These are phyloP conservation scores for Caerostris darwini DNA, from an alignment of 1,140 invertebrate genomes.

Conservation along the genomic window DNA sequence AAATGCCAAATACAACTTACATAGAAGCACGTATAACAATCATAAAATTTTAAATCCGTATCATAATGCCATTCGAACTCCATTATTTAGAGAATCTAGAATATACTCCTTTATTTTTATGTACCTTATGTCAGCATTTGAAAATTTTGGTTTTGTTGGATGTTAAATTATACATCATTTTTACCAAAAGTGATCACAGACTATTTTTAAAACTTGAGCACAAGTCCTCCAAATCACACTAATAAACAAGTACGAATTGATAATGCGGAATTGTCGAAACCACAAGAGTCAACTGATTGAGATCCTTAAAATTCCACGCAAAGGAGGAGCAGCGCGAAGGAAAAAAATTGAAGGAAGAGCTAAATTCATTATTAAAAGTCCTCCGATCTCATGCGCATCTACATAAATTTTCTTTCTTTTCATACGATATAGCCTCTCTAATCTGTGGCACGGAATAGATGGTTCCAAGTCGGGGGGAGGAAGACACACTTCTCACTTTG, in stretches of 20 bases:
- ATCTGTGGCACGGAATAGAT: conserved; percentile 50
- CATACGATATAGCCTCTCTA: conserved; percentile 19
- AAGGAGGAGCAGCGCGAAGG: neutral
- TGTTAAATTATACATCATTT: neutral
- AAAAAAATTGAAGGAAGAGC: conserved; percentile 19
- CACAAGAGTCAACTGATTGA: neutral
- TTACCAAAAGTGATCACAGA: neutral
- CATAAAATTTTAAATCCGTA: too few species aligned
- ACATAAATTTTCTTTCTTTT: conserved; percentile 64
- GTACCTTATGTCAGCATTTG: too few species aligned
- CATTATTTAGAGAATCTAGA: too few species aligned
- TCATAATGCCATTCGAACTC: too few species aligned
- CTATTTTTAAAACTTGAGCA: neutral
- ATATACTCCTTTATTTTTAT: too few species aligned
- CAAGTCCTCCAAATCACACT: neutral
- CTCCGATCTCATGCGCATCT: conserved; percentile 51
- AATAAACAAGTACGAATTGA: conserved; percentile 9
- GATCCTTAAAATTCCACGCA: conserved; percentile 13
- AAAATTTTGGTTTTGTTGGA: neutral
- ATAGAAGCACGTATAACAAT: too few species aligned
- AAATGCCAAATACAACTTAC: too few species aligned
- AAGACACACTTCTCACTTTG: conserved; percentile 55
- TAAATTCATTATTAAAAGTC: conserved; percentile 77
- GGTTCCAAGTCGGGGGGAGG: neutral
- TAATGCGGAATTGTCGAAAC: neutral